A percentile compares a stretch with the other conserved stretches of the same genome.
Evolutionary conservation across 1,140 invertebrate genomes (phyloP).

Genomic region (Physella acuta): DNA sequence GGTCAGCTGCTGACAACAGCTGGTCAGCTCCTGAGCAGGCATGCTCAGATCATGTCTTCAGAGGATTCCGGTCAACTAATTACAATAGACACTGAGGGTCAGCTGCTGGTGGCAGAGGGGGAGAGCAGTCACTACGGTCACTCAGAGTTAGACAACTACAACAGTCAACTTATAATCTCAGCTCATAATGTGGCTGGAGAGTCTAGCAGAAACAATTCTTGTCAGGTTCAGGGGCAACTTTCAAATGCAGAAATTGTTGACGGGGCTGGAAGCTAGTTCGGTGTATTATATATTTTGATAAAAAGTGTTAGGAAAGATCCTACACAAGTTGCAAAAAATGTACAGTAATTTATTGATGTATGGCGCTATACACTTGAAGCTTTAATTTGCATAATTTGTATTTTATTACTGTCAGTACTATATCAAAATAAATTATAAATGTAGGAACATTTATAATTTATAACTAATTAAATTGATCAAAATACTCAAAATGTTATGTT

Average conservation of each 20-base stretch:
- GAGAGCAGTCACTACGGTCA: neutral
- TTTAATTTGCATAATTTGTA: too few species aligned
- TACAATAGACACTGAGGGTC: conserved; percentile 1
- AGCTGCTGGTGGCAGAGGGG: neutral
- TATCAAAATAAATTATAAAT: too few species aligned
- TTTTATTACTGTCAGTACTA: too few species aligned
- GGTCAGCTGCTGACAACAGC: conserved; percentile 8
- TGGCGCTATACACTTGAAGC: too few species aligned
- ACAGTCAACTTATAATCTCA: conserved; percentile 10
- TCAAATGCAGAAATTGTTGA: neutral
- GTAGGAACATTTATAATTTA: too few species aligned
- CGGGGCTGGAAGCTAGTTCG: neutral
- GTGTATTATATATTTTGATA: neutral
- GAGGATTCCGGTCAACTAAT: conserved; percentile 5
- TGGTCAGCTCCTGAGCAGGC: conserved; percentile 1
- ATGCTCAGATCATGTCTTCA: conserved; percentile 6
- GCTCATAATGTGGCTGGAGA: neutral
- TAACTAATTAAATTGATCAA: too few species aligned
- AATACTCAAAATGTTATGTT: too few species aligned
- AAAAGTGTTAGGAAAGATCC: too few species aligned
- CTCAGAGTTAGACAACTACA: conserved; percentile 2
- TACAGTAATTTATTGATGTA: too few species aligned
- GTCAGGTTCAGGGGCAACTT: neutral
- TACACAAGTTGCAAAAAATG: too few species aligned
- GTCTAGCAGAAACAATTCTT: neutral